These are phyloP conservation scores for Acanthurus leucopareius DNA, from an alignment of 2,797 vertebrate species.

Conservation along the genomic window DNA sequence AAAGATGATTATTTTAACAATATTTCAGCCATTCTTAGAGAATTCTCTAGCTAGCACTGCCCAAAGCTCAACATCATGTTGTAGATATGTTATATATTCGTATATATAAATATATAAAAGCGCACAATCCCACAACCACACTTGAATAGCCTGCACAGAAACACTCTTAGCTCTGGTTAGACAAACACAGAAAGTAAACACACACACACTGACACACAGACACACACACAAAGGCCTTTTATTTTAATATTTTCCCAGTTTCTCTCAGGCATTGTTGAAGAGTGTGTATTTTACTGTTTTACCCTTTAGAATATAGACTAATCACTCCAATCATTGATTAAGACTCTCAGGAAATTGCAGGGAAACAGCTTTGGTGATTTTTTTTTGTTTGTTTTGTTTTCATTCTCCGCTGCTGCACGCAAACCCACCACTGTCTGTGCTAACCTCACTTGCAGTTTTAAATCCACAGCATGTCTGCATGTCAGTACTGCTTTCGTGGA, in stretches of 20 bases:
- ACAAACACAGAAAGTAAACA: not conserved
- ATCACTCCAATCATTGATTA: constrained; percentile 58
- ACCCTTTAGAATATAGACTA: constrained; percentile 50
- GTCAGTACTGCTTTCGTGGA: constrained; percentile 56
- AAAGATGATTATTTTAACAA: constrained; percentile 52
- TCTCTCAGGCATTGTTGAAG: constrained; percentile 77
- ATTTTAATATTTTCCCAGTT: constrained; percentile 58
- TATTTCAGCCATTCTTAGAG: constrained; percentile 60
- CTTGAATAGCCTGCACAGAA: constrained; percentile 64
- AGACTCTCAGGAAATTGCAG: constrained; percentile 79
- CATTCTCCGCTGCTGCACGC: constrained; percentile 50
- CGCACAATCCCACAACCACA: constrained; percentile 75
- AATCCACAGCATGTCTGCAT: constrained; percentile 59
- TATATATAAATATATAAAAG: constrained; percentile 32
- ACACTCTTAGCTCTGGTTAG: constrained; percentile 34
- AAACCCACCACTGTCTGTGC: constrained; percentile 48
- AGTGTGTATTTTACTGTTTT: constrained; percentile 58
- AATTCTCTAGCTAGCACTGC: constrained; percentile 71
- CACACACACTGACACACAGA: constrained; percentile 39
- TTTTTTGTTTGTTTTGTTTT: not conserved
- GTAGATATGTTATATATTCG: constrained; percentile 61
- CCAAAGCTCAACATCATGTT: constrained; percentile 71
- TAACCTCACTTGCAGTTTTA: constrained; percentile 48
- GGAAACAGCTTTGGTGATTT: constrained; percentile 56
- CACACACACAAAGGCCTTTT: constrained; percentile 68